phyloP scores from a whole-genome alignment of 1,140 invertebrate genomes.

The Potamilus streckersoni region DNA sequence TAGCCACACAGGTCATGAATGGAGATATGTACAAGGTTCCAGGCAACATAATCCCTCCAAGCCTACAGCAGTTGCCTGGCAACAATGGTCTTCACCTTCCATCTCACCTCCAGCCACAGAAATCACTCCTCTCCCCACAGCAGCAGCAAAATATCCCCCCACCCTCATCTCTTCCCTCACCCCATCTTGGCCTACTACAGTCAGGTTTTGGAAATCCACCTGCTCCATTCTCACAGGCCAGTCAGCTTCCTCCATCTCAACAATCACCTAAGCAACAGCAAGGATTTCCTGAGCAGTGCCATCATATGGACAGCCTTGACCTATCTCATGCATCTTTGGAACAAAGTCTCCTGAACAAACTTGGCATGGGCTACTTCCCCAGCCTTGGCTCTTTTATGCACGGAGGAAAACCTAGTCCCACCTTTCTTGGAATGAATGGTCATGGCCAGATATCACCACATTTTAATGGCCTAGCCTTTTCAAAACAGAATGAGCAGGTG shows the following conservation, averaged over 20 bases:
- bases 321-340: slow-evolving; percentile 24
- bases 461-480: slow-evolving; percentile 33
- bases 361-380: slow-evolving; percentile 27
- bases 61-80: slow-evolving; percentile 35
- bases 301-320: slow-evolving; percentile 15
- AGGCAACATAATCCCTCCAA: slow-evolving; percentile 35
- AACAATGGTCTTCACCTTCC: slow-evolving; percentile 37
- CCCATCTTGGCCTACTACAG: slow-evolving; percentile 1
- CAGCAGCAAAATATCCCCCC: slow-evolving; percentile 29
- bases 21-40: slow-evolving; percentile 54
- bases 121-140: slow-evolving; percentile 19
- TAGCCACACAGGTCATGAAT: slow-evolving; percentile 44
- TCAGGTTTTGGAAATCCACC: neutral
- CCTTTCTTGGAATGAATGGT: slow-evolving; percentile 36
- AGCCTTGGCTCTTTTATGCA: slow-evolving; percentile 22
- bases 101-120: slow-evolving; percentile 22
- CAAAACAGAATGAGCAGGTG: slow-evolving; percentile 25
- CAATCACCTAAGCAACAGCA: slow-evolving; percentile 6
- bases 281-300: too few species aligned
- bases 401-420: slow-evolving; percentile 41
- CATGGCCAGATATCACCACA: slow-evolving; percentile 28
- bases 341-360: slow-evolving; percentile 8
- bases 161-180: slow-evolving; percentile 14
- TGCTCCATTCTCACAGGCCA: slow-evolving; percentile 30
- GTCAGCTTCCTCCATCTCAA: slow-evolving; percentile 22